A percentile compares a stretch with the other conserved stretches of the same genome.
Evolutionary conservation across 2,113 vertebrate species (phyloP).

Genomic region (Catharus fuscescens): DNA sequence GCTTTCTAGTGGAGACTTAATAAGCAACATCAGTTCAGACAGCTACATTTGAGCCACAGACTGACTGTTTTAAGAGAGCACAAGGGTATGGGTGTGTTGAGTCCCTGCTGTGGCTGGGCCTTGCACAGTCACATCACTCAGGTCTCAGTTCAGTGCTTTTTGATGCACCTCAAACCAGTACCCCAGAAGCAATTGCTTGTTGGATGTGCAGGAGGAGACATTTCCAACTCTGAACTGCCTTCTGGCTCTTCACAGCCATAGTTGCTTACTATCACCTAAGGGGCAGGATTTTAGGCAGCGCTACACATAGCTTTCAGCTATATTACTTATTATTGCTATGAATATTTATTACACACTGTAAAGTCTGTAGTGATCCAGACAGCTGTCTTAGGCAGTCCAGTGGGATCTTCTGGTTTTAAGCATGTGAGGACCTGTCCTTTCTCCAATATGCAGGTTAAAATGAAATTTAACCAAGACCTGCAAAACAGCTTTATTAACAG

Average conservation of each 20-base stretch:
- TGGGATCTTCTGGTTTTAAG: neutral
- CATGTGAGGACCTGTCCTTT: neutral
- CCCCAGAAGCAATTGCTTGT: fast-evolving
- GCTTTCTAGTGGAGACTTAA: neutral
- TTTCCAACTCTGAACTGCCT: neutral
- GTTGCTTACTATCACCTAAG: neutral
- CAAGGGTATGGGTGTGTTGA: neutral
- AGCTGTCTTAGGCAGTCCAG: neutral
- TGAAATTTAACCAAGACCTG: neutral
- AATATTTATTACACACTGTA: neutral
- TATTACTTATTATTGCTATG: neutral
- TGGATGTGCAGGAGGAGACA: neutral
- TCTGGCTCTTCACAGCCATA: neutral
- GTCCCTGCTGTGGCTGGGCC: neutral
- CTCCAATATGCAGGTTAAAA: neutral
- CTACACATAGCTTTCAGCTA: neutral
- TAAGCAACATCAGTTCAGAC: neutral
- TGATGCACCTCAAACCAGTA: neutral
- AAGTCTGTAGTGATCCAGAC: neutral
- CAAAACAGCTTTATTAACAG: neutral
- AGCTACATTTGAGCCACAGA: fast-evolving
- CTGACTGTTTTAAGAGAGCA: neutral
- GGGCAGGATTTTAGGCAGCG: neutral
- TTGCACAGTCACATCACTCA: fast-evolving
- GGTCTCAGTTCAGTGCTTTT: neutral